A percentile compares a stretch with the other conserved stretches of the same genome.
phyloP scores from a whole-genome alignment of 2,888 invertebrate genomes.

The Habrosyne pyritoides region DNA sequence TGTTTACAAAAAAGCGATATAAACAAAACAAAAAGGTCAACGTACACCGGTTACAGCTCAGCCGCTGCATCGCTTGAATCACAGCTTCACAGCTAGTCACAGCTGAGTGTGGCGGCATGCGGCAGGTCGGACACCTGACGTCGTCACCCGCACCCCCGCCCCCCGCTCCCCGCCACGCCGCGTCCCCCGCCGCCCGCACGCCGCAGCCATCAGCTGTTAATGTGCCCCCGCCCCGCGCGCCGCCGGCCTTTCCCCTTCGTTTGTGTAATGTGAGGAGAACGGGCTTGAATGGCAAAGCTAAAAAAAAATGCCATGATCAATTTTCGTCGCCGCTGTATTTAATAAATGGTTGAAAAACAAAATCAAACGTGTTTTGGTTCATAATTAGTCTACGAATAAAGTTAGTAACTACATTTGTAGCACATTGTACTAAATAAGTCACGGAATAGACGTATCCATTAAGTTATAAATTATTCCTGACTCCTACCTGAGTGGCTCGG shows the following conservation, averaged over 20 bases:
- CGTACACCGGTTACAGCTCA: slow-evolving; percentile 57
- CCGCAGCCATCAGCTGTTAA: slow-evolving; percentile 81
- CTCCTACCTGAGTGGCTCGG: not conserved
- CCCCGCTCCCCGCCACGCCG: slow-evolving; percentile 35
- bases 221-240: slow-evolving; percentile 63
- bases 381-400: too few species aligned
- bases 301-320: too few species aligned
- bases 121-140: slow-evolving; percentile 73
- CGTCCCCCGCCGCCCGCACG: slow-evolving; percentile 37
- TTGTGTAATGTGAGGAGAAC: slow-evolving; percentile 80
- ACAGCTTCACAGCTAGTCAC: slow-evolving; percentile 57
- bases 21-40: slow-evolving; percentile 82
- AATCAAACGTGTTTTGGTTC: too few species aligned
- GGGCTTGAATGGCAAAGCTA: slow-evolving; percentile 56
- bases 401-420: not conserved
- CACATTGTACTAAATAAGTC: not conserved
- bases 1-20: slow-evolving; percentile 63
- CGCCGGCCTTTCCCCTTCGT: slow-evolving; percentile 82
- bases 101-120: slow-evolving; percentile 36
- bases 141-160: slow-evolving; percentile 35
- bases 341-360: too few species aligned
- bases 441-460: not conserved
- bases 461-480: not conserved
- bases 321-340: too few species aligned
- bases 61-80: slow-evolving; percentile 70